Evolutionary conservation across 2,888 invertebrate species (phyloP), one percentile per base, ranked within the genome.

Genomic region (Cephus sareptanus): DNA sequence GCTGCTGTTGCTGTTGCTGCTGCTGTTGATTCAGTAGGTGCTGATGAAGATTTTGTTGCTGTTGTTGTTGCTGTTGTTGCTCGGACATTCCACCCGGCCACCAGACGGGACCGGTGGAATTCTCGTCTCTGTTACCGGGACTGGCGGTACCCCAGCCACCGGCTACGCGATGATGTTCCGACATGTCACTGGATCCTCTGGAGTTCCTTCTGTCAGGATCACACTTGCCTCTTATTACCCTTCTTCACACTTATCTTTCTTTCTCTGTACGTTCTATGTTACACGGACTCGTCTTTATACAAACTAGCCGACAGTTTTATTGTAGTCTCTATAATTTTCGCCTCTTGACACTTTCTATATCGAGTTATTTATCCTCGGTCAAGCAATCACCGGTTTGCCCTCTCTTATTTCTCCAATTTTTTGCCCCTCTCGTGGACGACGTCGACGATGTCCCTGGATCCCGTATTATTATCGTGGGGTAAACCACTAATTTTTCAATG

Each of bases 131-230:
- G 85, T 82, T 87, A 76, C 88, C 90, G 83, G 90, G 90, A 87
- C 89, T 90, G 81, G 91, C 87, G 80, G 90, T 89, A 84, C 89
- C 91, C 91, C 93, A 93, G 91, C 94, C 94, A 94, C 94, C 94
- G 92, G 93, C 93, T 90, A 94, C 94, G 88, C 94, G 93, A 91
- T 94, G 94, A 92, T 94, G 94, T 92, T 94, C 94, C 92, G 94
- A 94, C 94, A 94, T 94, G 86, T 87, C 88, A 84, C 85, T 81
- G 84, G 56, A 56, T 56, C 9, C 56, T 23, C 56, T 56, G 56
- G 79, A 74, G 81, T 77, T 85, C 84, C 84, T 83, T 86, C 86
- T 84, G 86, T 87, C 86, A 86, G 34, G n/a, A 76, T 56, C 68
- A 74, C 68, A 75, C 40, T n/a, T 68, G 9, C 34, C 68, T 73